A percentile compares a stretch with the other conserved stretches of the same genome.
phyloP scores from a whole-genome alignment of 2,113 vertebrate species.

The Tragelaphus strepsiceros region DNA sequence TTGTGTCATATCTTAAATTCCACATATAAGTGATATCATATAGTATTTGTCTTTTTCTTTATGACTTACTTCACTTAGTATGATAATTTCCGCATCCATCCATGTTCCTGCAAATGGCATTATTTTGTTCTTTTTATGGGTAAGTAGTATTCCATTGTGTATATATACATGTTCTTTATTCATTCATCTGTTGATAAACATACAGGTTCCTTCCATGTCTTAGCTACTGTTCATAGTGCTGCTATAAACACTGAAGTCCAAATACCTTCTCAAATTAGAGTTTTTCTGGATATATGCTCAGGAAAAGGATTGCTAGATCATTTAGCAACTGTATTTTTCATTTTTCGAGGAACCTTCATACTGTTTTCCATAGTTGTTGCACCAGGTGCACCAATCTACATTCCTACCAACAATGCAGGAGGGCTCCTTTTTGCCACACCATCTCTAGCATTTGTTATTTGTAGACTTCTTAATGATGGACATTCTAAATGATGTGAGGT shows the following conservation, averaged over 20 bases:
- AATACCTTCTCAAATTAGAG: not conserved
- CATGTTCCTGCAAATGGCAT: not conserved
- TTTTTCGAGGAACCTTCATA: not conserved
- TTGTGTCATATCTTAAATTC: not conserved
- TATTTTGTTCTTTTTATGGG: not conserved
- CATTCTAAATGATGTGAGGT: not conserved
- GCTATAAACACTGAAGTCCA: not conserved
- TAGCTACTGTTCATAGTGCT: not conserved
- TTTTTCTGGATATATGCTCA: not conserved
- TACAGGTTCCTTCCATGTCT: not conserved
- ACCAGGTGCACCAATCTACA: not conserved
- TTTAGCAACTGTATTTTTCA: not conserved
- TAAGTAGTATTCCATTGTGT: not conserved
- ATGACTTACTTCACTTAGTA: not conserved
- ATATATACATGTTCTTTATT: not conserved
- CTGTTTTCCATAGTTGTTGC: not conserved
- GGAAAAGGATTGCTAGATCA: not conserved
- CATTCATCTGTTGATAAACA: not conserved
- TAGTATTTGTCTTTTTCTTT: not conserved
- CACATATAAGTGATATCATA: not conserved
- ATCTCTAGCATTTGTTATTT: not conserved
- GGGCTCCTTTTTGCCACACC: not conserved
- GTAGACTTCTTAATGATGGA: not conserved
- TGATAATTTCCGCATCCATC: not conserved
- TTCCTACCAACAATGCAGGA: not conserved